Base-by-base conservation (phyloP, 2,888 invertebrate species). In the Anthrax anthrax region DNA sequence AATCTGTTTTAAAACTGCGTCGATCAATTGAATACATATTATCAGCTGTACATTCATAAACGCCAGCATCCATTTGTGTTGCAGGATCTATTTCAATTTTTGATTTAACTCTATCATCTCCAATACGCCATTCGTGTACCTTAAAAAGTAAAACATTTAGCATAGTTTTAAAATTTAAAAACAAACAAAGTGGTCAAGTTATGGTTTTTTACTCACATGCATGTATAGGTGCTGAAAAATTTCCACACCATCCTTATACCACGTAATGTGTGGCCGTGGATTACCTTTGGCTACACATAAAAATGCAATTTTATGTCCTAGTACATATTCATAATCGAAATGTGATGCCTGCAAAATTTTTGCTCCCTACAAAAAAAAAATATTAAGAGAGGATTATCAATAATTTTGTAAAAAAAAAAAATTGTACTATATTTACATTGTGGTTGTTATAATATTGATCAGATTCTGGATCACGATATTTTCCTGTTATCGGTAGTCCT, bases 221-320 rank as follows among this genome's bases (percentile, higher is more conserved):
- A 90, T 72, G 64, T 89, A 89, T 47, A 83, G 77, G 71, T 91
- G 91, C 27, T 85, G 81, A 59, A 88, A 90, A 61, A 94, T 84
- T 70, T 95, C 94, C 16, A 85, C 82, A 29, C 91, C 92, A 64
- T 94, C 92, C 65, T 94, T 95, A 65, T 87, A 90, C 94, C 94
- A 95, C 18, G 91, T 94, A 52, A 94, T 89, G 54, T 88, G 86
- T 0, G 94, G 94, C 39, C 90, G 72, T 1, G 94, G 94, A 53
- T 81, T 80, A 2, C 94, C 94, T 60, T 83, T 81, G 1, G 94
- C 94, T 40, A 87, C 84, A 65, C 94, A 95, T 48, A 94, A 72
- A 63, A 94, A 90, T 12, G 89, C 86, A 52, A 94, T 90, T 71
- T 94, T 94, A 65, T 94, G 91, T 1, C 94, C 94, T 60, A 95